These are phyloP conservation scores for Lypha dubia DNA, from an alignment of 2,888 invertebrate genomes.

Conservation along the genomic window DNA sequence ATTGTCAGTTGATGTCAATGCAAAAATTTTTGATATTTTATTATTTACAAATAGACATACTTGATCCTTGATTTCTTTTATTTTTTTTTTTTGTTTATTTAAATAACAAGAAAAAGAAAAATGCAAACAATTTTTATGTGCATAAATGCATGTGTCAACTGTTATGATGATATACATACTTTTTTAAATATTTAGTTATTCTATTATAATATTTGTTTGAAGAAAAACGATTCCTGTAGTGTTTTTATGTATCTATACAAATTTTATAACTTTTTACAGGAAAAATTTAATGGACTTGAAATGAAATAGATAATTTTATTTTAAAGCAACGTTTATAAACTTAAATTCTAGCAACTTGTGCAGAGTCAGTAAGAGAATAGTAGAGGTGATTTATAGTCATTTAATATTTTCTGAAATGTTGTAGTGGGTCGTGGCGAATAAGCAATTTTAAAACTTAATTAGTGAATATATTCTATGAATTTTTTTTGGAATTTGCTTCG, in stretches of 20 bases:
- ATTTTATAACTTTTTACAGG: neutral
- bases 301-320: neutral
- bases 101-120: constrained; percentile 28
- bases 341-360: too few relatives aligned
- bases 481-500: too few relatives aligned
- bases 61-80: constrained; percentile 35
- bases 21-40: constrained; percentile 49
- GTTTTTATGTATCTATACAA: neutral
- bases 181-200: constrained; percentile 26
- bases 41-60: constrained; percentile 33
- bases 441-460: too few relatives aligned
- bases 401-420: too few relatives aligned
- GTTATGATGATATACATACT: constrained; percentile 59
- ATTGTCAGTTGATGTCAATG: constrained; percentile 39
- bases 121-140: constrained; percentile 44
- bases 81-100: constrained; percentile 2
- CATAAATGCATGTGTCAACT: constrained; percentile 58
- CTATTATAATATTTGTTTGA: neutral
- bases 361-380: too few relatives aligned
- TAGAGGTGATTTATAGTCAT: too few relatives aligned
- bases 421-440: too few relatives aligned
- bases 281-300: neutral
- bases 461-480: too few relatives aligned
- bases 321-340: too few relatives aligned
- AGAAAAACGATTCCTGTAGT: neutral